Evolutionary conservation across 2,888 invertebrate genomes (phyloP).

Genomic region (Aleiodes leptofemur): DNA sequence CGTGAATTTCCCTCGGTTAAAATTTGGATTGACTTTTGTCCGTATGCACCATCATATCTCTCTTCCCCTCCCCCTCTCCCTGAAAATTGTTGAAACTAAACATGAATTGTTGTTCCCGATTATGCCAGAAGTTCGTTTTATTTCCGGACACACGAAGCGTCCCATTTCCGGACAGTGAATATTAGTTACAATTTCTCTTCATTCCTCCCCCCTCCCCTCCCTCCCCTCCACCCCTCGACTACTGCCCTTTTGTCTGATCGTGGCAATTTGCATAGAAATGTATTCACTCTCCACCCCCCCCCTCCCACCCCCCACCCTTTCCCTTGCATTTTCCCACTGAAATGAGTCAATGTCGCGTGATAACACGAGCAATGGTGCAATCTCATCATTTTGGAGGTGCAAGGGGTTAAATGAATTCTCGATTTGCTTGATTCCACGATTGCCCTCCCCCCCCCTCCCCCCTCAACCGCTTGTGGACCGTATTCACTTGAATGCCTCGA

Average conservation of each 20-base stretch:
- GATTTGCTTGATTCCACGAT: slow-evolving; percentile 30
- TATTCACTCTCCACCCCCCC: background rate
- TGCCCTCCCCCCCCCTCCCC: background rate
- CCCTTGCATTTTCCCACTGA: background rate
- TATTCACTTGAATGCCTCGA: slow-evolving; percentile 10
- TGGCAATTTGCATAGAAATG: slow-evolving; percentile 63
- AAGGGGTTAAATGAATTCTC: slow-evolving; percentile 42
- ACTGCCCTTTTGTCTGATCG: slow-evolving; percentile 35
- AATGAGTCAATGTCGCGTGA: slow-evolving; percentile 50
- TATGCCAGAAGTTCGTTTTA: slow-evolving; percentile 55
- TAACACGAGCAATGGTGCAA: slow-evolving; percentile 29
- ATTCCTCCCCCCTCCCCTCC: background rate
- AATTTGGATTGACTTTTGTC: background rate
- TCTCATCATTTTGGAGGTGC: slow-evolving; percentile 25
- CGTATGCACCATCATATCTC: background rate
- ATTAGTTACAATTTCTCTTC: slow-evolving; percentile 55
- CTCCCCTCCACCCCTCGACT: background rate
- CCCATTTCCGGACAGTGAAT: slow-evolving; percentile 62
- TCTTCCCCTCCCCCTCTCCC: background rate
- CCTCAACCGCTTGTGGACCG: slow-evolving; percentile 8
- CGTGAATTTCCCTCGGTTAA: slow-evolving; percentile 20
- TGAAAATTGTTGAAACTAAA: slow-evolving; percentile 27
- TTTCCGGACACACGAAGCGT: slow-evolving; percentile 61
- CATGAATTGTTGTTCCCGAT: slow-evolving; percentile 9
- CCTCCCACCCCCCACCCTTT: no score